Percentiles rank a stretch among this genome's conserved stretches.
phyloP scores from a whole-genome alignment of 2,888 invertebrate genomes.

The Timema podura region DNA sequence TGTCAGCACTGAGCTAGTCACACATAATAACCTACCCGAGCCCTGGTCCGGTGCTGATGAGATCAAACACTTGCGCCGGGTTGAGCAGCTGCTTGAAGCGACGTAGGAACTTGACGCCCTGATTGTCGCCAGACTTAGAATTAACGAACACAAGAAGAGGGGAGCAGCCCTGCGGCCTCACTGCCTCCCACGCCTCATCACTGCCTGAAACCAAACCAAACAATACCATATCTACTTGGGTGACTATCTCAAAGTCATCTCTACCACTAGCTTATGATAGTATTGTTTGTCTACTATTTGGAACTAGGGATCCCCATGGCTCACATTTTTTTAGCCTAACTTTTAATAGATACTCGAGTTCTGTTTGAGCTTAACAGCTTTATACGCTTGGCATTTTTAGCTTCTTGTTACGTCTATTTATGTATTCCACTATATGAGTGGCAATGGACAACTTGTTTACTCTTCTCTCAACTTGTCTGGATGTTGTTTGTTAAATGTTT shows the following conservation, averaged over 20 bases:
- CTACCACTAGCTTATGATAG: neutral
- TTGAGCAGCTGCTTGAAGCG: slow-evolving; percentile 93
- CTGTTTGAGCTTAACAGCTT: too few relatives aligned
- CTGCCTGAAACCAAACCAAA: slow-evolving; percentile 48
- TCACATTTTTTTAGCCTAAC: too few relatives aligned
- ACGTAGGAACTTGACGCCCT: slow-evolving; percentile 92
- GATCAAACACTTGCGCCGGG: slow-evolving; percentile 96
- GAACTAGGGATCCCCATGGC: neutral
- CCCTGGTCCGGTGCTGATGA: slow-evolving; percentile 78
- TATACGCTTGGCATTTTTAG: too few relatives aligned
- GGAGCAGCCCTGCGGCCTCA: slow-evolving; percentile 59
- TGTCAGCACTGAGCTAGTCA: too few relatives aligned
- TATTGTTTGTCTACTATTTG: neutral
- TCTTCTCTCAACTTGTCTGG: too few relatives aligned
- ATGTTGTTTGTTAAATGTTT: too few relatives aligned
- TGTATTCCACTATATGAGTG: too few relatives aligned
- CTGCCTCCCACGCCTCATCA: slow-evolving; percentile 90
- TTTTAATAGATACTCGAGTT: too few relatives aligned
- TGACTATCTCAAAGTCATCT: neutral
- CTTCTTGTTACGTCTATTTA: too few relatives aligned
- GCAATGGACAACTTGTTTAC: too few relatives aligned
- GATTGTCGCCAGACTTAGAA: slow-evolving; percentile 97
- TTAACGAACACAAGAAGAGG: slow-evolving; percentile 96
- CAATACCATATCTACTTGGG: neutral
- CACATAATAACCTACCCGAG: slow-evolving; percentile 60